Base-by-base conservation (phyloP, 1,140 invertebrate genomes). In the Lutraria rhynchaena region DNA sequence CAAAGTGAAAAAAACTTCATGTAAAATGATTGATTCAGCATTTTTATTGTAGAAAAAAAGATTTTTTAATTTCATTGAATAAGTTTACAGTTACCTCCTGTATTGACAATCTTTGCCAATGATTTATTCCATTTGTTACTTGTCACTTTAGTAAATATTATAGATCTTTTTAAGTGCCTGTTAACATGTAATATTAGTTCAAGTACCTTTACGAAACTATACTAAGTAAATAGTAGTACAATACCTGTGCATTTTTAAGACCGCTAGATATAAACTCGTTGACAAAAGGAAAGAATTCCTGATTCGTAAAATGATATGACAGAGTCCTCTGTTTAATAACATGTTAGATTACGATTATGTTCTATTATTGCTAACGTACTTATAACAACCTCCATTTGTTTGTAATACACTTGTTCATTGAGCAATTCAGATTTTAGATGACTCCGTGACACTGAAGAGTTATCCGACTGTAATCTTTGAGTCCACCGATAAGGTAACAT, bases 281-380 rank as follows among this genome's bases (percentile, higher is more conserved):
- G 73, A 75, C 73, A 75, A 75, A 61, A 63, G 73, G 57, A 75
- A 35, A 57, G 63, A 75, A 44, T 44, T 75, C 57, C 57, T 46
- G 61, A 49, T n/a, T n/a, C 27, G 73, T 75, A 75, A 75, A 75
- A 75, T 75, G 73, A 75, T 75, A 75, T 24, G 35, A 37, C 22
- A 55, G 24, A 60, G 41, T 74, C 55, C 51, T 33, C 15, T 58
- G 31, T 41, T 29, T 17, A 35, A 41, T 49, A 57, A 60, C 31
- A 75, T 22, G 19, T 15, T 51, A 61, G 57, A 29, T 29, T 46
- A 49, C 31, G 31, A 63, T 75, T 60, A 75, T 75, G 58, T 35
- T 11, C 15, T 35, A 57, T 75, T 51, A 61, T 75, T 51, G 27
- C 29, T 49, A 41, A 41, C 37, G 57, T 33, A 31, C 58, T 75